A percentile compares a stretch with the other conserved stretches of the same genome.
Conservation (phyloP, 2,113 vertebrate species). For the Psittacus erithacus region DNA sequence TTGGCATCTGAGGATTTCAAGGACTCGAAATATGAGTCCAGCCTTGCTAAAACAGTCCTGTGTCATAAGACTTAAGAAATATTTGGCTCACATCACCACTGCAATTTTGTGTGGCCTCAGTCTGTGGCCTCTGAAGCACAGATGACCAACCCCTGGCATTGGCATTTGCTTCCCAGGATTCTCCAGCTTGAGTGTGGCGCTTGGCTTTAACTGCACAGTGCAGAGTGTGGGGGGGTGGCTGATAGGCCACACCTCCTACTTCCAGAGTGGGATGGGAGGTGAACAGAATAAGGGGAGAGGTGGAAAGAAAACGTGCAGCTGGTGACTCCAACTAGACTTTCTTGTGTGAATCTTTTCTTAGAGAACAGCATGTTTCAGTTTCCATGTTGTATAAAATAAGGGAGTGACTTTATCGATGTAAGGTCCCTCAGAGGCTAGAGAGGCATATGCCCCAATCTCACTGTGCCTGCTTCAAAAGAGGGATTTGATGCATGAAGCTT, state of each 20-base stretch:
- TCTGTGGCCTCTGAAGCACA: neutral
- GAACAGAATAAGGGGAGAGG: neutral
- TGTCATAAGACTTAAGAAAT: neutral
- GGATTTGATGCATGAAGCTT: neutral
- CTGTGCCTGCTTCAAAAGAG: neutral
- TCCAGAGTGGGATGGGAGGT: neutral
- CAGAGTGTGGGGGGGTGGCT: fast-evolving
- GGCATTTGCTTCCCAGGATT: neutral
- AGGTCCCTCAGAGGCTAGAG: neutral
- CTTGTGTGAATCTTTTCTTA: neutral
- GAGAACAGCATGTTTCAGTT: neutral
- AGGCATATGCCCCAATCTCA: fast-evolving
- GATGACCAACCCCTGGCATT: neutral
- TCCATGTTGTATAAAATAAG: neutral
- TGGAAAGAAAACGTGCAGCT: neutral
- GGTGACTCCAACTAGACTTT: neutral
- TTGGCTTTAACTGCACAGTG: neutral
- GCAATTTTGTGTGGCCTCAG: neutral
- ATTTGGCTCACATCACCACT: fast-evolving
- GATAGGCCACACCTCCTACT: neutral
- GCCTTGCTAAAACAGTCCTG: neutral
- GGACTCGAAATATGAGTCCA: neutral
- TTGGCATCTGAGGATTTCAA: neutral
- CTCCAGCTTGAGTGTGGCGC: neutral
- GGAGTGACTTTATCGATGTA: fast-evolving